phyloP scores from a whole-genome alignment of 1,140 invertebrate genomes.

The Proales similis region DNA sequence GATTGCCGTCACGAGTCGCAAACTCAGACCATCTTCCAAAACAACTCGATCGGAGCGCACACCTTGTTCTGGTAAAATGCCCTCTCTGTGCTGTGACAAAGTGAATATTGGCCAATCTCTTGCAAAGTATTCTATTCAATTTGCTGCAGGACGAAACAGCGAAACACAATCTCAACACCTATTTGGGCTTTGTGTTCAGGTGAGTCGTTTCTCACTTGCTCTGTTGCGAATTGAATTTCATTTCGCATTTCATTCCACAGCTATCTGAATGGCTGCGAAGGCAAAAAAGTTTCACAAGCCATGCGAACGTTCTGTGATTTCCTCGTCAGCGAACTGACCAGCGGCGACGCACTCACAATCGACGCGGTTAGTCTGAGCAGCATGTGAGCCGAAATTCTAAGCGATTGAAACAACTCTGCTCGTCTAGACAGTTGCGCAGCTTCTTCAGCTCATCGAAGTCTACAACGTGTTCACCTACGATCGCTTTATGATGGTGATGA shows the following conservation, averaged over 20 bases:
- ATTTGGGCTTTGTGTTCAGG: not conserved
- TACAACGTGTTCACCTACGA: slow-evolving; percentile 27
- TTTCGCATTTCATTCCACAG: not conserved
- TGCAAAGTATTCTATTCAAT: slow-evolving; percentile 18
- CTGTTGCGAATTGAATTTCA: not conserved
- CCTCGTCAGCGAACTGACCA: slow-evolving; percentile 13
- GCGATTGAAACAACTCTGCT: no score
- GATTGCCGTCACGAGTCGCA: slow-evolving; percentile 1
- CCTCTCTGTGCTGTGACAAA: no score
- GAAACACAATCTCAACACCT: slow-evolving; percentile 19
- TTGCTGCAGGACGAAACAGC: slow-evolving; percentile 5
- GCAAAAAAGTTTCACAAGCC: slow-evolving; percentile 22
- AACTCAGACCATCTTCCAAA: slow-evolving; percentile 3
- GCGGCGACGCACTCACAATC: no score
- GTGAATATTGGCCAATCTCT: not conserved
- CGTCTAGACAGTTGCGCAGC: no score
- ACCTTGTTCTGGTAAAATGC: no score
- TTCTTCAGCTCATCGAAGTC: slow-evolving; percentile 9
- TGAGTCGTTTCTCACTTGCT: slow-evolving; percentile 1
- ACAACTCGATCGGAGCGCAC: no score
- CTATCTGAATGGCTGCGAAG: slow-evolving; percentile 24
- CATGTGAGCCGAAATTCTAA: no score
- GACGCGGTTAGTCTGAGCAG: no score
- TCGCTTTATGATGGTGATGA: slow-evolving; percentile 29
- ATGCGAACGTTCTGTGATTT: slow-evolving; percentile 31